Evolutionary conservation across 2,888 invertebrate species (phyloP).

Genomic region (Tenthredo mesomela): DNA sequence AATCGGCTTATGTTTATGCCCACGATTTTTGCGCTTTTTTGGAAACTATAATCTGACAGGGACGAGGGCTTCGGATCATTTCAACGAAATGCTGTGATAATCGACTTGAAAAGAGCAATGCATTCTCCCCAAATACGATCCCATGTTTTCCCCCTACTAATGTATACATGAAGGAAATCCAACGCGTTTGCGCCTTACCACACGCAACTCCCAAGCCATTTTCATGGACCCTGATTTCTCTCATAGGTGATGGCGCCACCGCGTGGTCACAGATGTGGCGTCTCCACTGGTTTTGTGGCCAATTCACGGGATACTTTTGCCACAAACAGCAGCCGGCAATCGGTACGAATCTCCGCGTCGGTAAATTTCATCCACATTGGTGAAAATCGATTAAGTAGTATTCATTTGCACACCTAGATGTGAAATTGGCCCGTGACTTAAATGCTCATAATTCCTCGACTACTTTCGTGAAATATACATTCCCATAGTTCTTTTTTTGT

Average conservation of each 20-base stretch:
- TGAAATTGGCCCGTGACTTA: no score
- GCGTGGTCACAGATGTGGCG: neutral
- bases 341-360: no score
- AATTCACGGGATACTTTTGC: neutral
- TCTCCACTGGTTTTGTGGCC: neutral
- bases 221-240: neutral
- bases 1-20: conserved; percentile 74
- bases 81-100: conserved; percentile 68
- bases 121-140: neutral
- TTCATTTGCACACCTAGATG: no score
- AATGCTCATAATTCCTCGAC: no score
- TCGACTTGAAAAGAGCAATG: conserved; percentile 52
- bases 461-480: no score
- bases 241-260: neutral
- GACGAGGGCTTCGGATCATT: conserved; percentile 69
- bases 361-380: no score
- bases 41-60: conserved; percentile 69
- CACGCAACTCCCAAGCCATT: neutral
- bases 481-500: no score
- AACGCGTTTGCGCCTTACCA: neutral
- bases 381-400: no score
- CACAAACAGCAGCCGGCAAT: neutral
- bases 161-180: neutral
- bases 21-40: conserved; percentile 75
- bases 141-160: neutral